Evolutionary conservation across 2,113 vertebrate species (phyloP).

Genomic region (Empidonax alnorum): DNA sequence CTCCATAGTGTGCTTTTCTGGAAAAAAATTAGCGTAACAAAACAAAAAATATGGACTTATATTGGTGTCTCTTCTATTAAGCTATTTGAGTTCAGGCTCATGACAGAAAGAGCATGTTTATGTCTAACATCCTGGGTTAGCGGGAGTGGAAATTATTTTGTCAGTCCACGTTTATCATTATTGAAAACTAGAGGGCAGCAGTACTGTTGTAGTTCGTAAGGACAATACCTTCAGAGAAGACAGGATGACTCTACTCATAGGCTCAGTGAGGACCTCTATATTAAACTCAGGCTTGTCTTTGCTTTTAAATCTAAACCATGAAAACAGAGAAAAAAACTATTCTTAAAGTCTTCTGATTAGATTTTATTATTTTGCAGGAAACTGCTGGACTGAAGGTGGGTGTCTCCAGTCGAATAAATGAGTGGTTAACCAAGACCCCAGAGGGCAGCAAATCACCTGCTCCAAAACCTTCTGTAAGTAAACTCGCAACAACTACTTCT

Average conservation of each 20-base stretch:
- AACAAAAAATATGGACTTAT: not conserved
- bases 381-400: slow-evolving; percentile 95
- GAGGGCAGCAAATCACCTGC: slow-evolving; percentile 87
- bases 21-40: not conserved
- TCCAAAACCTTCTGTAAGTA: slow-evolving; percentile 90
- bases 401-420: slow-evolving; percentile 95
- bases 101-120: not conserved
- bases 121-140: not conserved
- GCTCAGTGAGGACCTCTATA: not conserved
- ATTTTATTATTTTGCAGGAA: slow-evolving; percentile 80
- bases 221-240: not conserved
- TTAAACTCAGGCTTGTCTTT: not conserved
- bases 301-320: not conserved
- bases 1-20: not conserved
- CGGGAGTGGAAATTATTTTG: not conserved
- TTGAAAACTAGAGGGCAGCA: not conserved
- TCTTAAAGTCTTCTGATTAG: not conserved
- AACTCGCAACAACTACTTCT: not conserved
- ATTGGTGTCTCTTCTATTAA: not conserved
- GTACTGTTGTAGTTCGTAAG: not conserved
- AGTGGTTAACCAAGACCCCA: slow-evolving; percentile 98
- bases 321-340: not conserved
- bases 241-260: not conserved
- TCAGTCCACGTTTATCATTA: not conserved
- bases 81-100: not conserved